Percentiles rank a stretch among this genome's conserved stretches.
Conservation (phyloP, 1,140 invertebrate species). For the Pogonomyrmex californicus region DNA sequence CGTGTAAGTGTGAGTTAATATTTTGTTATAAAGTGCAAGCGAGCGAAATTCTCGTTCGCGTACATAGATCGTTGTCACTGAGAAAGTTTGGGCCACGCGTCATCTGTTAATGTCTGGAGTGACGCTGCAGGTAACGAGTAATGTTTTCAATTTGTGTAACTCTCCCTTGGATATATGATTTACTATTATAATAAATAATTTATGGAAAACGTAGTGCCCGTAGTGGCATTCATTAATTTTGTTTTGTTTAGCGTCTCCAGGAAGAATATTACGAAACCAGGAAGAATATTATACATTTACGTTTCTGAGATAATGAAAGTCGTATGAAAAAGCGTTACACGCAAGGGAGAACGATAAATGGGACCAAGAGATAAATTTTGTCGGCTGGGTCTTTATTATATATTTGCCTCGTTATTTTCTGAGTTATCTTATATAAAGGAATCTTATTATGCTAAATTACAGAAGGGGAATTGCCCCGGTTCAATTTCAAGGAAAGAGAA, state of each 20-base stretch:
- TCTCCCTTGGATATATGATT: conserved; percentile 69
- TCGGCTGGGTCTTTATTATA: conserved; percentile 17
- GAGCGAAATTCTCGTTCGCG: background rate
- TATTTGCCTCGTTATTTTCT: conserved; percentile 4
- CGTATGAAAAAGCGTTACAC: conserved; percentile 4
- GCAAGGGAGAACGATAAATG: conserved; percentile 26
- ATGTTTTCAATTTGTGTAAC: conserved; percentile 74
- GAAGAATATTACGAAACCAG: background rate
- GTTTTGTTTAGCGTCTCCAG: background rate
- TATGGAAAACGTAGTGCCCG: conserved; percentile 39
- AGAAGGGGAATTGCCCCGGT: background rate
- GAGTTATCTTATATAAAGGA: background rate
- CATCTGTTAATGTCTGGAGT: conserved; percentile 62
- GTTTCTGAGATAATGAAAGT: conserved; percentile 22
- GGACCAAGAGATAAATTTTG: background rate
- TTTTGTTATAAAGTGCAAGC: conserved; percentile 59
- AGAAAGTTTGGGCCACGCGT: conserved; percentile 54
- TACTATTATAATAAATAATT: conserved; percentile 74
- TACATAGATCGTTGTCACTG: conserved; percentile 53
- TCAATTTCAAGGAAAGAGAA: background rate
- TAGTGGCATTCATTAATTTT: background rate
- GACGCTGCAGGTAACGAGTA: conserved; percentile 59
- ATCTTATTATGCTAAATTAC: background rate
- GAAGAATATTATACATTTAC: background rate
- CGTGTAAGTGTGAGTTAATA: conserved; percentile 59